Base-by-base conservation (phyloP, 64 coral and sea anemone genomes). In the Montipora sp. region DNA sequence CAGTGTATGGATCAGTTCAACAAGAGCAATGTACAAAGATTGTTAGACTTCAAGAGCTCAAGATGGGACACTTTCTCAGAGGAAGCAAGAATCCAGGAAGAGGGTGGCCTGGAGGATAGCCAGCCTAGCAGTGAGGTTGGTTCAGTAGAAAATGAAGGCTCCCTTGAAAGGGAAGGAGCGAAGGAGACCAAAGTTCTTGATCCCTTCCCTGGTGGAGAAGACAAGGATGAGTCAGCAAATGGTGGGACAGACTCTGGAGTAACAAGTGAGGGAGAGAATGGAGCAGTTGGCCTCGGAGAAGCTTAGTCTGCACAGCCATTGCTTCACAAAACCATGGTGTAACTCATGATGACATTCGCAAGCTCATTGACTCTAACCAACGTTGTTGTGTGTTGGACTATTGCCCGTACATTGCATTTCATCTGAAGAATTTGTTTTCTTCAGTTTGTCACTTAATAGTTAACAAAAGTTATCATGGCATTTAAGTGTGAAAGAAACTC, bases 21-120 rank as follows among this genome's bases (percentile, higher is more conserved):
- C 78, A 98, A 98, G 88, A 47, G 68, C 7, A 98, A 98, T 61
- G 66, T 94, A n/a, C 88, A 94, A 51, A 90, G 91, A 59, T 48
- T 98, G 15, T 55, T 98, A 16, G 95, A 92, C 59, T 98, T 98
- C 78, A 98, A 98, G 92, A 94, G 95, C 66, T 49, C 89, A 78
- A 75, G 95, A 76, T 11, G 80, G 47, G 95, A 98, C 65, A 91
- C 95, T 1, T 98, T 98, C 50, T 88, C 89, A 22, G 95, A 89
- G 55, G 95, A 90, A 78, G 87, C 74, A 82, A 87, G 48, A 69
- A 58, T 11, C 43, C 75, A 87, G n/a, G 81, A 73, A 77, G 51
- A 87, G 3, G 73, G 51, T 19, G 65, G 65, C 36, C 36, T 36
- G 1, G 67, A 55, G 13, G 80, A 20, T 2, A 84, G 90, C 73